Evolutionary conservation across 2,113 vertebrate genomes (phyloP).

Genomic region (Tragulus kanchil): DNA sequence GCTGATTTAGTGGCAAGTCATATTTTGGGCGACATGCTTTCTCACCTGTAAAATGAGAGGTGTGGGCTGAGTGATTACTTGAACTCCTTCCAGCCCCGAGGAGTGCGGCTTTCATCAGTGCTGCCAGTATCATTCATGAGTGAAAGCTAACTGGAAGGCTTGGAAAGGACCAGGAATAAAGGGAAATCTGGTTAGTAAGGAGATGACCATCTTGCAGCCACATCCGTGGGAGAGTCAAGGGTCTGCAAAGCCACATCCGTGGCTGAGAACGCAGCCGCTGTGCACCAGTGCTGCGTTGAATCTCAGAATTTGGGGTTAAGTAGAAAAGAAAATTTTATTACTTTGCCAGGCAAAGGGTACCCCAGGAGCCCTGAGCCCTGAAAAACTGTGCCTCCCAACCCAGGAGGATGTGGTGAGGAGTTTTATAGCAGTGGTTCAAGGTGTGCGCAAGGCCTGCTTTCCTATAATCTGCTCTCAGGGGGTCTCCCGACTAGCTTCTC

Average conservation of each 20-base stretch:
- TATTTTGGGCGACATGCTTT: background rate
- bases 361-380: background rate
- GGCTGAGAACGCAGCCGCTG: background rate
- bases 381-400: background rate
- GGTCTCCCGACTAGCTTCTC: background rate
- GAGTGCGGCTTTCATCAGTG: background rate
- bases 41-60: slow-evolving; percentile 33
- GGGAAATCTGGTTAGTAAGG: background rate
- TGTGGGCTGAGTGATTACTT: background rate
- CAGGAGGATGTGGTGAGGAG: background rate
- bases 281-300: fast-evolving
- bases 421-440: background rate
- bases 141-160: background rate
- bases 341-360: background rate
- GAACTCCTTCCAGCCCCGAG: background rate
- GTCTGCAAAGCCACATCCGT: background rate
- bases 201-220: background rate
- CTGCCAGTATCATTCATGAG: fast-evolving
- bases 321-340: background rate
- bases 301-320: background rate
- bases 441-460: background rate
- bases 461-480: background rate
- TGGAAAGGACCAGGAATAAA: background rate
- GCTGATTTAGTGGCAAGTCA: background rate
- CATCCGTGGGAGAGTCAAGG: background rate